Conservation (phyloP, 2,888 invertebrate genomes). For the Cheilosia grossa region DNA sequence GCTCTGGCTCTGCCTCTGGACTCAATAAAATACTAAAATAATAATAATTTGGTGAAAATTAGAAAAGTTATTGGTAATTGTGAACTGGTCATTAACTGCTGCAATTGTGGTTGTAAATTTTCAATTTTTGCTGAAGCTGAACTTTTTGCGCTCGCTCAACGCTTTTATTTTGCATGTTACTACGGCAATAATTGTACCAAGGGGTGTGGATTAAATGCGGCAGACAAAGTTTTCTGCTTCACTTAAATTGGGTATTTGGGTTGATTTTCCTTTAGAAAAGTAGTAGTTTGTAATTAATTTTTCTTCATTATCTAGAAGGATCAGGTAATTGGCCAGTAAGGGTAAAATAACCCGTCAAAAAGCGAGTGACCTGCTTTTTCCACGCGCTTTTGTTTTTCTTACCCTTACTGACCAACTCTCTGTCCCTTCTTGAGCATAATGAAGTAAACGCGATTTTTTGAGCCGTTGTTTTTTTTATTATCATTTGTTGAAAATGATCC, state of each 20-base stretch:
- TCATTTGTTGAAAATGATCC: no score
- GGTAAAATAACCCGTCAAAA: no score
- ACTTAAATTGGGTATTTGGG: constrained; percentile 32
- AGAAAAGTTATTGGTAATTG: constrained; percentile 73
- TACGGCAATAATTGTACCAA: constrained; percentile 39
- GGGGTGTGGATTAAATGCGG: neutral
- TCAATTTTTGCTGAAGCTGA: constrained; percentile 52
- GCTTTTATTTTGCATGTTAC: constrained; percentile 52
- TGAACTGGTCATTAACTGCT: constrained; percentile 73
- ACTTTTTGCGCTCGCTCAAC: constrained; percentile 18
- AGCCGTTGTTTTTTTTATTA: no score
- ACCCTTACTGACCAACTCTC: no score
- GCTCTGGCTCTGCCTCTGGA: no score
- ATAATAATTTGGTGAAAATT: constrained; percentile 73
- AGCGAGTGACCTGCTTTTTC: no score
- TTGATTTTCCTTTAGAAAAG: neutral
- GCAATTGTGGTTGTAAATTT: constrained; percentile 73
- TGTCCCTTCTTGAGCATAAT: no score
- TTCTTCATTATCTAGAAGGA: no score
- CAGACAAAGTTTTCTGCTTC: constrained; percentile 38
- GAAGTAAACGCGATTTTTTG: no score
- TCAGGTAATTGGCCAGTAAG: no score
- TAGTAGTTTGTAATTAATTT: no score
- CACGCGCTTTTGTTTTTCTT: no score
- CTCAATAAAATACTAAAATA: constrained; percentile 73